Evolutionary conservation across 2,113 vertebrate genomes (phyloP), one percentile per base, ranked within the genome.

Genomic region (Asarcornis scutulata): DNA sequence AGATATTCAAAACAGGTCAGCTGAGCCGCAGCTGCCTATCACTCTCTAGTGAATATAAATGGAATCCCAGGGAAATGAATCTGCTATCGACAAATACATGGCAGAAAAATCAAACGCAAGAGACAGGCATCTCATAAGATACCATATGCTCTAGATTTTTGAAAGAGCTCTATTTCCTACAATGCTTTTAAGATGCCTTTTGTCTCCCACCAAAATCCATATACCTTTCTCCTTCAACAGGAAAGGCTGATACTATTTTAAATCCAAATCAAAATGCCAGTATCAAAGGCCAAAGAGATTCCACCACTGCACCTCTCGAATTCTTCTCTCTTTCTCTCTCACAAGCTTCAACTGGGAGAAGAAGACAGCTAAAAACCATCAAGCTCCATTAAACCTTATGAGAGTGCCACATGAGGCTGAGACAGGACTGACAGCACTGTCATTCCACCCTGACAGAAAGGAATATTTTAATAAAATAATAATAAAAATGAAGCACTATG

Each of bases 1-100:
- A 93, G 94, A 68, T 72, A 91, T 36, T 91, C 67, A 85, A 78
- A 95, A n/a, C 58, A 92, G 53, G 77, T 82, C 84, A 91, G 91
- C 66, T 92, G 91, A 93, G 86, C 66, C 79, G 66, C 69, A 86
- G 75, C 58, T 84, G 84, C 83, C 48, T 76, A 56, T 73, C 73
- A 48, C 13, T 46, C 25, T 58, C 46, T 22, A 60, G 38, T 36
- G 50, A 89, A 84, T 26, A 58, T 13, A 95, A 84, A 82, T 86
- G 73, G 89, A 42, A 72, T n/a, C 62, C 60, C 34, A 60, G 74
- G 53, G 66, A 95, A 93, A 91, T 15, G 0, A 83, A 52, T 79
- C 48, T 32, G 58, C 11, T 21, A 72, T 34, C 1, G 1, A 82
- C 5, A 48, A 78, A 88, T 25, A 48, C 6, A 60, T 2, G 10